Base-by-base conservation (phyloP, 2,113 vertebrate genomes). In the Catagonus wagneri region DNA sequence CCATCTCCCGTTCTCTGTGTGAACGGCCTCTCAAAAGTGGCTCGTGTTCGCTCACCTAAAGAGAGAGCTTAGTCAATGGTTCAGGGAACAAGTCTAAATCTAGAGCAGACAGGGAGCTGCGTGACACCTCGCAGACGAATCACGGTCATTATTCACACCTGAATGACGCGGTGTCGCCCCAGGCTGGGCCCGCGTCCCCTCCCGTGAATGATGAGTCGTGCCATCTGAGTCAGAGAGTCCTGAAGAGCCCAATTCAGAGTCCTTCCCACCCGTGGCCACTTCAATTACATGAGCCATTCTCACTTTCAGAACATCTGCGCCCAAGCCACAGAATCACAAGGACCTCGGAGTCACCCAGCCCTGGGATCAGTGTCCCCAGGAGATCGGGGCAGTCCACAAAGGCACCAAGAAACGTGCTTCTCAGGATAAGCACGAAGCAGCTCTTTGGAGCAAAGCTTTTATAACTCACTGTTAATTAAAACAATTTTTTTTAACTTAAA, bases 141-240 rank as follows among this genome's bases (percentile, higher is more conserved):
- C 90, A 25, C 13, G 2, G 5, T 63, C 63, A 15, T 96, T 92
- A 90, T 86, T 97, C 92, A 95, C 29, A n/a, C 4, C 65, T 63
- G 66, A 63, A 36, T 84, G 96, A 96, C 0, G 23, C 4, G 5
- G 27, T 50, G n/a, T 81, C 66, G 27, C 85, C 65, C 14, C 2
- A 1, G n/a, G 54, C 60, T 27, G 72, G 81, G 72, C 39, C 68
- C 56, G 60, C 17, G 2, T 93, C 75, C 68, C 63, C 44, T 44
- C 32, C 15, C 2, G 78, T 25, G 78, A 74, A 74, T 78, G 78
- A 89, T 16, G 44, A 89, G 91, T 96, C 10, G 72, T 91, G 83
- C 71, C 72, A 0, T 80, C 83, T 97, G 94, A 96, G 89, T 96
- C 95, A 94, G 19, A 85, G 80, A 60, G 36, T 29, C 75, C 60